Percentiles rank a stretch among this genome's conserved stretches.
Evolutionary conservation across 23 tunicate species (phyloP).

Genomic region (Corella eumyota): DNA sequence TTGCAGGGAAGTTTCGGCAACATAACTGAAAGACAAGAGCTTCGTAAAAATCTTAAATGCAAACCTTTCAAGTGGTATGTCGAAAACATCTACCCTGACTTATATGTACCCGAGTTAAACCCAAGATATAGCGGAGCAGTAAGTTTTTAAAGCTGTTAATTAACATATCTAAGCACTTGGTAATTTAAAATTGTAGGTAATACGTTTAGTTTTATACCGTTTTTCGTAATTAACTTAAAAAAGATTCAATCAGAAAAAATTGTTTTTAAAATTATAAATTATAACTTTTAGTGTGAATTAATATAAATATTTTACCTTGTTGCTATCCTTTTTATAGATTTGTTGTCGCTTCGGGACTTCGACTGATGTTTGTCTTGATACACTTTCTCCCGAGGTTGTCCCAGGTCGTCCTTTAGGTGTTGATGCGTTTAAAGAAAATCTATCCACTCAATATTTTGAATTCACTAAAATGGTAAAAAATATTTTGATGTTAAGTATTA

Average conservation of each 20-base stretch:
- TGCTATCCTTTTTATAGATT: constrained; percentile 38
- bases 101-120: constrained; percentile 76
- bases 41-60: constrained; percentile 46
- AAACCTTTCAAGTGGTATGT: constrained; percentile 79
- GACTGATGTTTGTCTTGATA: constrained; percentile 64
- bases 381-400: constrained; percentile 33
- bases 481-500: no score
- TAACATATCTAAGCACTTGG: no score
- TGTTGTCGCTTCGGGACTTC: constrained; percentile 71
- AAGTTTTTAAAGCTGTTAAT: no score
- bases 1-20: constrained; percentile 51
- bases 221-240: neutral
- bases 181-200: neutral
- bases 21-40: constrained; percentile 22
- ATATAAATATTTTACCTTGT: no score
- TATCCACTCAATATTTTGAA: constrained; percentile 59
- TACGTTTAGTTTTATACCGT: neutral
- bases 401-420: constrained; percentile 79
- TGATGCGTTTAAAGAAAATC: constrained; percentile 18
- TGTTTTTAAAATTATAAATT: no score
- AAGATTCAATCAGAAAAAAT: neutral
- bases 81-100: constrained; percentile 65
- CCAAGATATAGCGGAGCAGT: constrained; percentile 79
- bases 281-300: no score
- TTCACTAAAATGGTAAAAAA: constrained; percentile 74